Base-by-base conservation (phyloP, 2,888 invertebrate genomes). In the Andrena bucephala region DNA sequence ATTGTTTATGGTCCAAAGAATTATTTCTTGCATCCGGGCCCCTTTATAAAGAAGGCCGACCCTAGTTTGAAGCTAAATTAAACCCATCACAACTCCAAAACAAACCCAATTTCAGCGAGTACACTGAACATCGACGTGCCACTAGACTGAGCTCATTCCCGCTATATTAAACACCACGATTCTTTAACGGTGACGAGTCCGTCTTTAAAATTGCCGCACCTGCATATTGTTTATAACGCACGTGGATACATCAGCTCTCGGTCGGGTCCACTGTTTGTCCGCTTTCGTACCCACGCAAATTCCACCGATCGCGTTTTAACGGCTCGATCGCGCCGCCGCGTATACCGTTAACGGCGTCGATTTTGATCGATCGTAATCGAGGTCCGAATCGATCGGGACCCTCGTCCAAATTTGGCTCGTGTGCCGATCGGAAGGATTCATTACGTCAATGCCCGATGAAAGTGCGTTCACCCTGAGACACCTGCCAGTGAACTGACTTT, bases 151-250 rank as follows among this genome's bases (percentile, higher is more conserved):
- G 77, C 77, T 81, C 80, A 79, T 75, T 80, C 74, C 42, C 77
- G 52, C 79, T 72, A 66, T 27, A 77, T 54, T 29, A 54, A 71
- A 79, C 83, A 50, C 27, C 62, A 63, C 78, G 84, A 89, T 89
- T 87, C 89, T 69, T 87, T 80, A 54, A 62, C 67, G 88, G 79
- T 90, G 89, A 89, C 88, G 86, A 81, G 83, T 82, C 83, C 76
- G 65, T 87, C 85, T 79, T 85, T 85, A 85, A 87, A 88, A 81
- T 85, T 66, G 89, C 90, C 89, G 88, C 90, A 87, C 90, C 90
- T 90, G 90, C 83, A 85, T 87, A 90, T 86, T 90, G 87, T 90
- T 89, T 86, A 80, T 82, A 77, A 83, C 74, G 50, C 63, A 65
- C 62, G 24, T 24, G 57, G 72, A 67, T 77, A 74, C 71, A 63